phyloP scores from a whole-genome alignment of 1,140 invertebrate species.

The Cyclina sinensis region DNA sequence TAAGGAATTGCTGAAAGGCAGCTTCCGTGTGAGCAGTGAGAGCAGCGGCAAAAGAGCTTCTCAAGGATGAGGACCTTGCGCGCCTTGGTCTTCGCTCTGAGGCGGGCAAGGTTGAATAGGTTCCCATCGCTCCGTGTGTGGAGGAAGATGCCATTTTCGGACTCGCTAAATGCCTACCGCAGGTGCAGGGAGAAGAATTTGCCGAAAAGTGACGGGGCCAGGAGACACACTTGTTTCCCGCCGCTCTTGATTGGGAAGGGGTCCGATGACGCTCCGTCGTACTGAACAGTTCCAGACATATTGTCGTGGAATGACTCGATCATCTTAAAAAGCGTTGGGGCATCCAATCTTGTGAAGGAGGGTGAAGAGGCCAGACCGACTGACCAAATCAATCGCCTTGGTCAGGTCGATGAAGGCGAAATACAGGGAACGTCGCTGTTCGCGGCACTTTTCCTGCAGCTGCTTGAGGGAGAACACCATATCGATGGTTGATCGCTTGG shows the following conservation, averaged over 20 bases:
- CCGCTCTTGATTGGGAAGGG: slow-evolving; percentile 7
- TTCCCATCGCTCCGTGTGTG: neutral
- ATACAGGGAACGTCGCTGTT: slow-evolving; percentile 70
- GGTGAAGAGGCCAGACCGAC: too few relatives aligned
- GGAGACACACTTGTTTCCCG: slow-evolving; percentile 7
- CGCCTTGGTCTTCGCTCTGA: slow-evolving; percentile 32
- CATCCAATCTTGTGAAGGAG: slow-evolving; percentile 14
- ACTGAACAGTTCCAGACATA: slow-evolving; percentile 17
- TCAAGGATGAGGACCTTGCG: slow-evolving; percentile 67
- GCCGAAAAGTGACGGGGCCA: neutral
- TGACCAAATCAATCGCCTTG: slow-evolving; percentile 70
- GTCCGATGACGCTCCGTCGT: too few relatives aligned
- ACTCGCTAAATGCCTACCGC: slow-evolving; percentile 33
- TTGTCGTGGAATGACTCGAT: slow-evolving; percentile 42
- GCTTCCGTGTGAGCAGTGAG: slow-evolving; percentile 53
- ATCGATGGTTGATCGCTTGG: slow-evolving; percentile 63
- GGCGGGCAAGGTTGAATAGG: too few relatives aligned
- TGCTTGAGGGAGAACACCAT: slow-evolving; percentile 75
- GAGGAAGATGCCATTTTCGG: slow-evolving; percentile 38
- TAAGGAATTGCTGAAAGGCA: slow-evolving; percentile 32
- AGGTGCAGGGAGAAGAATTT: slow-evolving; percentile 38
- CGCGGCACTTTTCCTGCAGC: slow-evolving; percentile 73
- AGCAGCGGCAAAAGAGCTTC: slow-evolving; percentile 69
- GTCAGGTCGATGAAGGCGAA: slow-evolving; percentile 73
- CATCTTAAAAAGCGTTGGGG: slow-evolving; percentile 60